Base-by-base conservation (phyloP, 2,113 vertebrate species). In the Condylura cristata region DNA sequence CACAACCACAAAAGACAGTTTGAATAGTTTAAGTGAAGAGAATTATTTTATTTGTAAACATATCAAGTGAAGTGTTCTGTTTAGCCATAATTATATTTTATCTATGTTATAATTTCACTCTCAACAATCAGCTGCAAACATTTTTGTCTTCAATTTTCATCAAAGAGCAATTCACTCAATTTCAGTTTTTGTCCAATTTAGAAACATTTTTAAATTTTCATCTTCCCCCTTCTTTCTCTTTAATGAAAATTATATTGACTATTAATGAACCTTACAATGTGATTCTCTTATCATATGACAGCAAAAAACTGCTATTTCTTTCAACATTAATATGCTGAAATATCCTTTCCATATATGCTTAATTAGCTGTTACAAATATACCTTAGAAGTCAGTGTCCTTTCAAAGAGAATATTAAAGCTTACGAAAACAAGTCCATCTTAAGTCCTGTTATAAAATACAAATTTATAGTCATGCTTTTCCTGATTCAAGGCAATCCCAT, bases 221-320 rank as follows among this genome's bases (percentile, higher is more conserved):
- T 58, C 22, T 37, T 61, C 7, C 37, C 68, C 41, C 9, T 91
- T 4, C 44, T 9, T 44, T 17, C 8, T 17, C 44, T 66, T 75
- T 39, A 65, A 68, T 58, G 53, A 70, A 9, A 72, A 18, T 95
- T 71, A 46, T 41, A 90, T 87, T 85, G 37, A 90, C 24, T 82
- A 5, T 92, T 34, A 88, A 41, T 86, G 41, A 92, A 89, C 60
- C 7, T 61, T 79, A 86, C 22, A 93, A 46, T 90, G 2, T 4
- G 94, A 85, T 89, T 80, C 82, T 48, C 37, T 81, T 58, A 93
- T 89, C 86, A 80, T 20, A 65, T 82, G 68, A 86, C 46, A 90
- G 92, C 82, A 87, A 92, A 89, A 83, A 26, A 16, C 28, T 90
- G 3, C 2, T 48, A 32, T 75, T 86, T 86, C 13, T 82, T 94